Percentiles rank a stretch among this genome's conserved stretches.
phyloP scores from a whole-genome alignment of 2,888 invertebrate species.

The Philaethria dido region DNA sequence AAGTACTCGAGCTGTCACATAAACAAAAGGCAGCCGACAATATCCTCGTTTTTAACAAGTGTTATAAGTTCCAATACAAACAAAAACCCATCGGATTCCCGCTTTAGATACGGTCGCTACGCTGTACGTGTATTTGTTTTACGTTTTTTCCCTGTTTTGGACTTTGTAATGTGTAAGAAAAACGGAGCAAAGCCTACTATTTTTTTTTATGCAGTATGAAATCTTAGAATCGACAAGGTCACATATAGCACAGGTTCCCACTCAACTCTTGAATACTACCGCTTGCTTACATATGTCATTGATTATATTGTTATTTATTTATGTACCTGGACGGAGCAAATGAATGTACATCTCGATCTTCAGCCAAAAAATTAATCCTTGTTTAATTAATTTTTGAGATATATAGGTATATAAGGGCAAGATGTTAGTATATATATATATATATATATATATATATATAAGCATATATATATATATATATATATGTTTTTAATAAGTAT shows the following conservation, averaged over 20 bases:
- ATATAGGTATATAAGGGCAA: no score
- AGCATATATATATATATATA: no score
- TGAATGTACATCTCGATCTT: no score
- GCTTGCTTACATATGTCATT: slow-evolving; percentile 30
- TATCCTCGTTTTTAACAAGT: slow-evolving; percentile 36
- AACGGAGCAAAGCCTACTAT: slow-evolving; percentile 42
- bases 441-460: no score
- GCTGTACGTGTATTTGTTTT: slow-evolving; percentile 61
- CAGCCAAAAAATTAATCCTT: no score
- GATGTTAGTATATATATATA: no score
- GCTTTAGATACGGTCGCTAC: slow-evolving; percentile 58
- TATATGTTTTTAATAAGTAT: no score
- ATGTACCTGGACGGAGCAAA: not conserved
- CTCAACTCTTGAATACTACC: slow-evolving; percentile 29
- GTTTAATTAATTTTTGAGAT: no score
- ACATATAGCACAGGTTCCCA: slow-evolving; percentile 34
- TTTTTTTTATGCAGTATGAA: slow-evolving; percentile 35
- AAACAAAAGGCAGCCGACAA: slow-evolving; percentile 44
- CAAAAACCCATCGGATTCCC: slow-evolving; percentile 69
- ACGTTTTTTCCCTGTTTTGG: slow-evolving; percentile 59
- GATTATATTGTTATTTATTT: slow-evolving; percentile 9
- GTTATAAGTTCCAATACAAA: slow-evolving; percentile 39
- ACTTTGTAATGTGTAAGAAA: slow-evolving; percentile 42
- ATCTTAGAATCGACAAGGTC: slow-evolving; percentile 43
- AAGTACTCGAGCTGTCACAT: slow-evolving; percentile 11